Percentiles rank a stretch among this genome's conserved stretches.
Evolutionary conservation across 2,797 vertebrate genomes (phyloP).

Genomic region (Tragopan temminckii): DNA sequence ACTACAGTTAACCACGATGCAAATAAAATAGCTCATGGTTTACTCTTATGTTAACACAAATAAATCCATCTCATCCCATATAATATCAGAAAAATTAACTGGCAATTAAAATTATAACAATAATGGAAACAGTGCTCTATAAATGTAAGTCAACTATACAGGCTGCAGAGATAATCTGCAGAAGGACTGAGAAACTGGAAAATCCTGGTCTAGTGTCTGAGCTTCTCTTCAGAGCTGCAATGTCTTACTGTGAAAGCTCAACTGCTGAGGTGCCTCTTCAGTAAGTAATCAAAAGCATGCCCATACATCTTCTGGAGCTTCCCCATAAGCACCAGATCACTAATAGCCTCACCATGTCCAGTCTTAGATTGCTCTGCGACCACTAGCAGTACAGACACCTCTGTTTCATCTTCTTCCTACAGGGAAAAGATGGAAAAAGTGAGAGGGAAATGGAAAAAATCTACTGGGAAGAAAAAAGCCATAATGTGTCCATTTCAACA

Average conservation of each 20-base stretch:
- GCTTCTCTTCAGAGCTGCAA: background rate
- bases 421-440: background rate
- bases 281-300: background rate
- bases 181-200: constrained; percentile 57
- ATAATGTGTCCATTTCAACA: background rate
- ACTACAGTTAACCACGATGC: constrained; percentile 37
- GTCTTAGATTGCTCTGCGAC: background rate
- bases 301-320: background rate
- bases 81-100: constrained; percentile 58
- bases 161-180: constrained; percentile 20
- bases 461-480: background rate
- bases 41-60: constrained; percentile 49
- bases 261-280: background rate
- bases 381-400: background rate
- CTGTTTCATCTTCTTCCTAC: background rate
- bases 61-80: constrained; percentile 53
- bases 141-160: constrained; percentile 47
- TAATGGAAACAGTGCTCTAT: constrained; percentile 31
- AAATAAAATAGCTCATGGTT: constrained; percentile 70
- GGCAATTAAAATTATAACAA: constrained; percentile 66
- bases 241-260: background rate
- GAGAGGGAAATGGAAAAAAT: background rate
- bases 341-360: accelerated
- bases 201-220: background rate
- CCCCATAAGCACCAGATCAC: background rate